phyloP scores from a whole-genome alignment of 2,888 invertebrate genomes.

The Orchestes rusci region DNA sequence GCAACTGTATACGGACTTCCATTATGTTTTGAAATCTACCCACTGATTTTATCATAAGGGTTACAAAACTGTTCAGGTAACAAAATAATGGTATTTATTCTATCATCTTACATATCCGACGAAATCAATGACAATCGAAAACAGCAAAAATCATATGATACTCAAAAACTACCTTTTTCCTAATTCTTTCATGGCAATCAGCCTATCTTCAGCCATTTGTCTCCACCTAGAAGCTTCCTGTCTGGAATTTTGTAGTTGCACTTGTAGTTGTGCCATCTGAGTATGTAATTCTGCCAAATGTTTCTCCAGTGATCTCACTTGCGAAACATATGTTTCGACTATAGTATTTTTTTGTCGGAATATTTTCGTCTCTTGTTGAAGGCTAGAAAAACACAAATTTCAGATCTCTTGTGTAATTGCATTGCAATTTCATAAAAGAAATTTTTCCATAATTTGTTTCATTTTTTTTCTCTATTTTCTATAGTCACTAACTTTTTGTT shows the following conservation, averaged over 20 bases:
- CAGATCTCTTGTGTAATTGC: background rate
- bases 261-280: constrained; percentile 45
- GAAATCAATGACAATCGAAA: too few species aligned
- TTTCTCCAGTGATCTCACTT: constrained; percentile 50
- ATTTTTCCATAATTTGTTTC: background rate
- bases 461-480: too few species aligned
- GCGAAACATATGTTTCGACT: constrained; percentile 40
- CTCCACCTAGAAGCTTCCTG: constrained; percentile 60
- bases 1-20: too few species aligned
- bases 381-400: constrained; percentile 19
- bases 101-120: too few species aligned
- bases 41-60: too few species aligned
- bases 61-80: too few species aligned
- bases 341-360: constrained; percentile 35
- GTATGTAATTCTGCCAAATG: constrained; percentile 48
- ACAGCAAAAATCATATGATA: background rate
- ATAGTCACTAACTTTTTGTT: constrained; percentile 17
- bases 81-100: too few species aligned
- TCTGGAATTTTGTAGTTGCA: constrained; percentile 47
- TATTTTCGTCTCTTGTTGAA: constrained; percentile 28
- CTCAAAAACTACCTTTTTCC: constrained; percentile 35
- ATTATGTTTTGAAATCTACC: too few species aligned
- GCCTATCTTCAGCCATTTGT: constrained; percentile 57
- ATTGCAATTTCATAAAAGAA: background rate
- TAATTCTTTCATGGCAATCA: constrained; percentile 55